A percentile compares a stretch with the other conserved stretches of the same genome.
phyloP scores from a whole-genome alignment of 1,140 invertebrate species.

The Sweltsa coloradensis region DNA sequence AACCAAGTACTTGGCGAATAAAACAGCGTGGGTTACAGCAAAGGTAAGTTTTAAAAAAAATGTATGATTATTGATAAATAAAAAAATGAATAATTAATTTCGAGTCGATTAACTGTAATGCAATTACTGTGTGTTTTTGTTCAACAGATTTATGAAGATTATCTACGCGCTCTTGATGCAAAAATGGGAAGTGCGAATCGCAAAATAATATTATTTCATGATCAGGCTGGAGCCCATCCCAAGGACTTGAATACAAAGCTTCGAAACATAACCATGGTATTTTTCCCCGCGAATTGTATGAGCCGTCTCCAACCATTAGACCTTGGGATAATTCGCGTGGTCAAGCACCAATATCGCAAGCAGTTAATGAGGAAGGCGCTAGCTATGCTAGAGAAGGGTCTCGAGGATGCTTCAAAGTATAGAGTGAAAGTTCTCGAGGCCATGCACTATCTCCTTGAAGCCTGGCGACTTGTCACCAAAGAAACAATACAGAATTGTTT shows the following conservation, averaged over 20 bases:
- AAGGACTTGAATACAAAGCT: too few species aligned
- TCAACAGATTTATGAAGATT: constrained; percentile 22
- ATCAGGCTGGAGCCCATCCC: constrained; percentile 33
- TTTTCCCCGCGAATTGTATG: constrained; percentile 34
- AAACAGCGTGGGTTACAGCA: background rate
- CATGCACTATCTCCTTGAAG: too few species aligned
- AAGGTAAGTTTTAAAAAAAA: too few species aligned
- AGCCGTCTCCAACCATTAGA: constrained; percentile 34
- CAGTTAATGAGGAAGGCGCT: constrained; percentile 19
- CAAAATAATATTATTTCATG: constrained; percentile 33
- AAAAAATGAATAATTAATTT: too few species aligned
- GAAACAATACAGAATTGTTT: too few species aligned
- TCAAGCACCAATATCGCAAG: constrained; percentile 24
- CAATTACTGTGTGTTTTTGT: too few species aligned
- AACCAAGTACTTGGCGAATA: background rate
- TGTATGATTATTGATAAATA: too few species aligned
- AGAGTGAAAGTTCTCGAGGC: too few species aligned
- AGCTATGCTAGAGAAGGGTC: too few species aligned
- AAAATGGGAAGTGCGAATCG: constrained; percentile 24
- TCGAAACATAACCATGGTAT: constrained; percentile 27
- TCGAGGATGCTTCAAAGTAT: too few species aligned
- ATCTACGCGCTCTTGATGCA: constrained; percentile 18
- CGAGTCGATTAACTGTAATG: too few species aligned
- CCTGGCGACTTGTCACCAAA: too few species aligned
- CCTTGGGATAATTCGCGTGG: constrained; percentile 31